Conservation (phyloP, 2,797 vertebrate genomes). For the Dicrostonyx torquatus region DNA sequence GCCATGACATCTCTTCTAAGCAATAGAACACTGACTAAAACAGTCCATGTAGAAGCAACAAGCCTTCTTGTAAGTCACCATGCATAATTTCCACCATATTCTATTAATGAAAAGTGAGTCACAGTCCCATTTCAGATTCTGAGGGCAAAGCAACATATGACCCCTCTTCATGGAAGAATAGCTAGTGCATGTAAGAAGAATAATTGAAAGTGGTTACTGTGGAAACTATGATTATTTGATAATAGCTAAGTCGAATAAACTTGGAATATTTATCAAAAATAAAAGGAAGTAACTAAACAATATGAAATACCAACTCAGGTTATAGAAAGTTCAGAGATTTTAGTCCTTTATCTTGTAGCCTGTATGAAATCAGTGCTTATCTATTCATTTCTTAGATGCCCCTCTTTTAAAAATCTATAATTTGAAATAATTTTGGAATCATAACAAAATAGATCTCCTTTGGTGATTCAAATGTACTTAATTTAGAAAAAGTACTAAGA, state of each 20-base stretch:
- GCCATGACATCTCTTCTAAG: background rate
- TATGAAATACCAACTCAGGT: background rate
- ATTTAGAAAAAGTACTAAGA: background rate
- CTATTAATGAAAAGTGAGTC: background rate
- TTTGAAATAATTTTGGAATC: slow-evolving; percentile 26
- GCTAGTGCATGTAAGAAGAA: background rate
- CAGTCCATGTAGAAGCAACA: background rate
- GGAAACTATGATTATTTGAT: background rate
- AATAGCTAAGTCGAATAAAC: background rate
- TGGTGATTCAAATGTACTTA: background rate
- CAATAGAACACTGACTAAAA: background rate
- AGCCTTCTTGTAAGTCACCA: background rate
- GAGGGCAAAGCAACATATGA: background rate
- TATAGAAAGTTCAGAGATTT: background rate
- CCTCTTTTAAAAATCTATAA: background rate
- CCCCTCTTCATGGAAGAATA: background rate
- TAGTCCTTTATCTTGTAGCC: background rate
- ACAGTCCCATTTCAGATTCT: background rate
- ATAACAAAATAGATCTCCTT: background rate
- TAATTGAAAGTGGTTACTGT: background rate
- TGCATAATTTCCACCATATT: background rate
- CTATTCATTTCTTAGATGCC: slow-evolving; percentile 6
- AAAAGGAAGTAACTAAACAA: background rate
- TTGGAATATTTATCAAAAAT: background rate
- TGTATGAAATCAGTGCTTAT: background rate